Evolutionary conservation across 2,113 vertebrate genomes (phyloP), one percentile per base, ranked within the genome.

Genomic region (Chamaea fasciata): DNA sequence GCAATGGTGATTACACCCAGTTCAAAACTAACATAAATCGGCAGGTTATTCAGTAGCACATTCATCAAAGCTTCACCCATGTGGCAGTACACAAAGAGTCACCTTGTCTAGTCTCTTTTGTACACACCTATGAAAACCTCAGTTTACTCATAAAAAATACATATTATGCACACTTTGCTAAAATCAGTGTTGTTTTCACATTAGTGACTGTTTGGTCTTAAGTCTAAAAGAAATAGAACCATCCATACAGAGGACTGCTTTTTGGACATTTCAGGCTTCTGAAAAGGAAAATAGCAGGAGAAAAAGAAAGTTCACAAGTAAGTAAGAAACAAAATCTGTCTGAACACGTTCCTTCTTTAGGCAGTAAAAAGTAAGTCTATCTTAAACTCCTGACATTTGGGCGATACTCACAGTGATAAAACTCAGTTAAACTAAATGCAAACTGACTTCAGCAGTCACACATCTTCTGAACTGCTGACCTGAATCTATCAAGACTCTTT

Each of bases 321-420:
- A 56, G 47, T 37, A 63, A 77, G 27, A 59, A 81, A 39, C 7
- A 56, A 84, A 88, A 83, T 65, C 71, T 81, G 49, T 49, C 69
- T 64, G 68, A 95, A 77, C 22, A 35, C 0, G 33, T 63, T 81
- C 69, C 71, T 67, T 67, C 79, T 88, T 77, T 57, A 79, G 30
- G n/a, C 20, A 65, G 16, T 50, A 52, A 85, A 57, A 87, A 83
- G 53, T 47, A 81, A 69, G 53, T 17, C 11, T 76, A 44, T 79
- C 57, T 82, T 87, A 81, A 95, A 86, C 42, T 86, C 78, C 65
- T 95, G 65, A 83, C 67, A 83, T 83, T 79, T 81, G 68, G 75
- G 37, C 37, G 59, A 89, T 77, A 67, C n/a, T 65, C 16, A 41
- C 6, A 44, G 71, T 4, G n/a, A 93, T 70, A 87, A 91, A 83